Evolutionary conservation across 2,797 vertebrate species (phyloP).

Genomic region (Intellagama lesueurii): DNA sequence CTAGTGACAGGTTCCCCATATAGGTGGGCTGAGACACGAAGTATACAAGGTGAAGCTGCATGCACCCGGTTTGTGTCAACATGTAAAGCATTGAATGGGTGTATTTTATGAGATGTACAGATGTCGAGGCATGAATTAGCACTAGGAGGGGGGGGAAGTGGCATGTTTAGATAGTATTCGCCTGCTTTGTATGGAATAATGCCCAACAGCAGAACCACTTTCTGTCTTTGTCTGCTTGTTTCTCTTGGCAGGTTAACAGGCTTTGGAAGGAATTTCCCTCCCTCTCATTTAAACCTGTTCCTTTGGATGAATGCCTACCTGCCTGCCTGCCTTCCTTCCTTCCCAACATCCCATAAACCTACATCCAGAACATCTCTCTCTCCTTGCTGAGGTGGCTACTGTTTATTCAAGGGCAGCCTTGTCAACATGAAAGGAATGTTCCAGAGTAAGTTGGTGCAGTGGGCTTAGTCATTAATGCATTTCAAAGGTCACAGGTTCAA

Average conservation of each 20-base stretch:
- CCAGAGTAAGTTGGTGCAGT: not conserved
- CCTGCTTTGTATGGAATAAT: not conserved
- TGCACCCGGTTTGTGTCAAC: not conserved
- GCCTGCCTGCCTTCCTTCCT: conserved; percentile 42
- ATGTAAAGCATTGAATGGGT: not conserved
- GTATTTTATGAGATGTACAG: not conserved
- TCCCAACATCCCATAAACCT: conserved; percentile 16
- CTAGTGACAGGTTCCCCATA: too few species aligned
- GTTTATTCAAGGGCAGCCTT: not conserved
- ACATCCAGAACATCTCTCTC: conserved; percentile 24
- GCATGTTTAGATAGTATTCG: conserved; percentile 8
- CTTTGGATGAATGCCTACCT: not conserved
- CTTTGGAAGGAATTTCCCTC: conserved; percentile 32
- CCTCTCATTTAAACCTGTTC: conserved; percentile 40
- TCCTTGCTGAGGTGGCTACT: conserved; percentile 10
- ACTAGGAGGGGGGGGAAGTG: conserved; percentile 17
- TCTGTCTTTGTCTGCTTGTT: conserved; percentile 42
- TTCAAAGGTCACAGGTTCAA: not conserved
- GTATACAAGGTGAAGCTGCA: not conserved
- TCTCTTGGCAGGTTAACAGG: conserved; percentile 42
- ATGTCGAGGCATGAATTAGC: not conserved
- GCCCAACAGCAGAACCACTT: conserved; percentile 6
- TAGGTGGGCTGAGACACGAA: too few species aligned
- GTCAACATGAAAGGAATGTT: not conserved
- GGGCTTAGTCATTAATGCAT: not conserved